phyloP scores from a whole-genome alignment of 2,113 vertebrate species.

The Passer montanus region DNA sequence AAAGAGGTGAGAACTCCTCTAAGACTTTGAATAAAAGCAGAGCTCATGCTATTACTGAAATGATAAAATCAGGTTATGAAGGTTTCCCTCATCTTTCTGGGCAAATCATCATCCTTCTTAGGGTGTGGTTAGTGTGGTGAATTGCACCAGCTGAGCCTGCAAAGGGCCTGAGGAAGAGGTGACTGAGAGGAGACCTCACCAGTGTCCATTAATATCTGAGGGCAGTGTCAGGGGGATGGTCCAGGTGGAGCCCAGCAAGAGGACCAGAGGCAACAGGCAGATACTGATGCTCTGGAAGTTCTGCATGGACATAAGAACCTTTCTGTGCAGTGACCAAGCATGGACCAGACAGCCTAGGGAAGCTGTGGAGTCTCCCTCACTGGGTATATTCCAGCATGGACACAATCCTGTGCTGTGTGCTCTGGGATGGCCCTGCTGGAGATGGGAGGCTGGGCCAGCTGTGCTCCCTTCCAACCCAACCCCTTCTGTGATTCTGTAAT shows the following conservation, averaged over 20 bases:
- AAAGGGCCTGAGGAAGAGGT: not conserved
- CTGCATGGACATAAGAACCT: too few relatives aligned
- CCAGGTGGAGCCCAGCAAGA: not conserved
- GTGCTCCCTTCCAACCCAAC: not conserved
- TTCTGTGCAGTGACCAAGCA: not conserved
- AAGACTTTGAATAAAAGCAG: not conserved
- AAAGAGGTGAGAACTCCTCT: not conserved
- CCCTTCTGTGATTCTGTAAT: not conserved
- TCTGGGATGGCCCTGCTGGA: not conserved
- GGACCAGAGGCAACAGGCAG: not conserved
- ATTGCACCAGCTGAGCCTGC: not conserved
- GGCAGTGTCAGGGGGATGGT: not conserved
- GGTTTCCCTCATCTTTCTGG: not conserved
- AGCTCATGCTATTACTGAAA: fast-evolving
- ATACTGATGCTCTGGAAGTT: not conserved
- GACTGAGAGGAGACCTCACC: not conserved
- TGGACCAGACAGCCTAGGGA: not conserved
- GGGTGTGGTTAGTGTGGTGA: not conserved
- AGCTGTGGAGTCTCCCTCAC: not conserved
- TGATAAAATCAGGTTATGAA: not conserved
- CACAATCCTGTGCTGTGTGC: not conserved
- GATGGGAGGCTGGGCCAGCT: not conserved
- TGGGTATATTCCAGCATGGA: not conserved
- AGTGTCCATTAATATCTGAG: too few relatives aligned
- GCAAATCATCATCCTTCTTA: not conserved